Evolutionary conservation across 2,888 invertebrate genomes (phyloP).

Genomic region (Lochmaea capreae): DNA sequence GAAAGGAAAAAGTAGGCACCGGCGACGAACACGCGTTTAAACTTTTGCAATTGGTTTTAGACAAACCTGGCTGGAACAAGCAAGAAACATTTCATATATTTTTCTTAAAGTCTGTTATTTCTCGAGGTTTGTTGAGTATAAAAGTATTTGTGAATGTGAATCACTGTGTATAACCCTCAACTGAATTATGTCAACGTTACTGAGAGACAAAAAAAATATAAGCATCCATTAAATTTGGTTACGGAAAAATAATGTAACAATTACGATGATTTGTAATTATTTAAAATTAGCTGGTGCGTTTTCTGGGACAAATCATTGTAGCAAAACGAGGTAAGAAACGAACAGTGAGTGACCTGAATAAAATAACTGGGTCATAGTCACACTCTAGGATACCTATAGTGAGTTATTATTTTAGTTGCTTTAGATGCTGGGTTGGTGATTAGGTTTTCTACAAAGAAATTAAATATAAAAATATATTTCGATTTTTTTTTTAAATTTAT

Average conservation of each 20-base stretch:
- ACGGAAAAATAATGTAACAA: slow-evolving; percentile 27
- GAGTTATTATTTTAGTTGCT: slow-evolving; percentile 32
- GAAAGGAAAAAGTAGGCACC: too few species aligned
- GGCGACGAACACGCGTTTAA: too few species aligned
- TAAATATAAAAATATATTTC: too few species aligned
- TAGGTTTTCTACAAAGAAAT: background rate
- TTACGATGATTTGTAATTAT: slow-evolving; percentile 42
- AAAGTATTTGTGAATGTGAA: background rate
- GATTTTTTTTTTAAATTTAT: too few species aligned
- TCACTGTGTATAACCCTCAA: slow-evolving; percentile 6
- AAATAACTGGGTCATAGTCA: slow-evolving; percentile 64
- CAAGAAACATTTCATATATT: too few species aligned
- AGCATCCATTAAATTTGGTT: slow-evolving; percentile 24
- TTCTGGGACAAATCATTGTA: slow-evolving; percentile 60
- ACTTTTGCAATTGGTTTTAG: too few species aligned
- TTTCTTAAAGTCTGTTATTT: too few species aligned
- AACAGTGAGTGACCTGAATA: slow-evolving; percentile 64
- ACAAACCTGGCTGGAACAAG: too few species aligned
- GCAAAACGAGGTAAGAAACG: slow-evolving; percentile 59
- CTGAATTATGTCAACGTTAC: background rate
- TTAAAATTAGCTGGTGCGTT: slow-evolving; percentile 52
- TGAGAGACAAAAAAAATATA: slow-evolving; percentile 23
- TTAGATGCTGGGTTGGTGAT: background rate
- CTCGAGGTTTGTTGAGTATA: too few species aligned
- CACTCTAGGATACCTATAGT: slow-evolving; percentile 54